Percentiles rank a stretch among this genome's conserved stretches.
phyloP scores from a whole-genome alignment of 2,113 vertebrate species.

The Empidonax alnorum region DNA sequence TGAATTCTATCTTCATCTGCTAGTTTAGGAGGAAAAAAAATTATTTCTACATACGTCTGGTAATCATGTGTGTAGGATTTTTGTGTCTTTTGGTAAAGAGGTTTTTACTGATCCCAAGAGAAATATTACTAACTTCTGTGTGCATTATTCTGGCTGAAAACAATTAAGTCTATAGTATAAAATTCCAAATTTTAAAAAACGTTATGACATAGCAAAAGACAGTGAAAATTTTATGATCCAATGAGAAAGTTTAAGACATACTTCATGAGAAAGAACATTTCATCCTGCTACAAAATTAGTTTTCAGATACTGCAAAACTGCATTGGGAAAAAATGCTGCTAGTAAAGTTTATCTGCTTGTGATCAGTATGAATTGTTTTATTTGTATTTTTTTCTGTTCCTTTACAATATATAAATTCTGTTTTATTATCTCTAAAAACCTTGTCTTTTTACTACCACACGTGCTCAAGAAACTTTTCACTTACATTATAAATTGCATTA shows the following conservation, averaged over 20 bases:
- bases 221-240: background rate
- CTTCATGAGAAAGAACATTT: background rate
- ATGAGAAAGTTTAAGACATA: background rate
- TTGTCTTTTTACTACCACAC: background rate
- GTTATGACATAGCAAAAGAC: background rate
- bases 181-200: background rate
- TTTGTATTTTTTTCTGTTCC: background rate
- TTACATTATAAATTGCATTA: background rate
- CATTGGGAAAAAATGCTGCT: background rate
- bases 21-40: background rate
- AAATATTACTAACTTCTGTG: background rate
- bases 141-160: background rate
- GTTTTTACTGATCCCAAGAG: background rate
- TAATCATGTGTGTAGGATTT: background rate
- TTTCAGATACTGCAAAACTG: background rate
- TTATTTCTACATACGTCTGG: background rate
- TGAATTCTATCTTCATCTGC: background rate
- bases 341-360: background rate
- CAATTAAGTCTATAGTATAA: background rate
- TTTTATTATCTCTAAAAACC: background rate
- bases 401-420: background rate
- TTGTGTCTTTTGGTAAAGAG: background rate
- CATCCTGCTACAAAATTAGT: background rate
- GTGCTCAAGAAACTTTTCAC: background rate
- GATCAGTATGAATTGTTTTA: background rate